Evolutionary conservation across 2,113 vertebrate species (phyloP), one percentile per base, ranked within the genome.

Genomic region (Zosterops pallidus): DNA sequence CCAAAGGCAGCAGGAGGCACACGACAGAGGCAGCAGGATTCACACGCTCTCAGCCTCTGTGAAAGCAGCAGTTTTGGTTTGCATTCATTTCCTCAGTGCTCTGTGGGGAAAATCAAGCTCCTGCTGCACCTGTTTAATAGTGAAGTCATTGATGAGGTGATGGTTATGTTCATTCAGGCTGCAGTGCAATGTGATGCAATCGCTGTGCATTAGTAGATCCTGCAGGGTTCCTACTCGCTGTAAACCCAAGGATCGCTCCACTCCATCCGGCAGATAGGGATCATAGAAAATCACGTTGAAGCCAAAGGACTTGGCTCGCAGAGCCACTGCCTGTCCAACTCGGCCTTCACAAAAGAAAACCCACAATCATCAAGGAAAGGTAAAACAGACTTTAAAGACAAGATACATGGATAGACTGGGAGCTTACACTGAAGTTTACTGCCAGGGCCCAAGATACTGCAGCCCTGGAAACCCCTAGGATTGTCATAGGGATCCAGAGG

Each of bases 101-200:
- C 89, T 92, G 92, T 94, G 84, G 92, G 70, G 89, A 87, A 92
- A 96, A 95, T 83, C 93, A 96, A 97, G 95, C 88, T 97, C 94
- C 95, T 96, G 95, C 84, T 95, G 96, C 95, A 99, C 99, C 98
- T 99, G 99, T 98, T 99, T 99, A 97, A 99, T 99, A 97, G 99
- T 99, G 97, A 99, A 99, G 98, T 99, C 99, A 94, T 99, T 99
- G 95, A 99, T 99, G 97, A 99, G 99, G 96, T 99, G 99, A 97
- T 99, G 99, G 97, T 99, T 99, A 98, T 99, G 99, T 98, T 99
- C 98, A 86, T 99, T 99, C 95, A 99, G 98, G 97, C 98, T 99
- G 97, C 98, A 99, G 97, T 99, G 99, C 96, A 99, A 97, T 72
- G 98, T 99, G 64, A 99, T 98, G 72, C 99, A 99, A 98, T 99